These are phyloP conservation scores for Danio rerio DNA, from an alignment of 2,113 vertebrate genomes.

Conservation along the genomic window DNA sequence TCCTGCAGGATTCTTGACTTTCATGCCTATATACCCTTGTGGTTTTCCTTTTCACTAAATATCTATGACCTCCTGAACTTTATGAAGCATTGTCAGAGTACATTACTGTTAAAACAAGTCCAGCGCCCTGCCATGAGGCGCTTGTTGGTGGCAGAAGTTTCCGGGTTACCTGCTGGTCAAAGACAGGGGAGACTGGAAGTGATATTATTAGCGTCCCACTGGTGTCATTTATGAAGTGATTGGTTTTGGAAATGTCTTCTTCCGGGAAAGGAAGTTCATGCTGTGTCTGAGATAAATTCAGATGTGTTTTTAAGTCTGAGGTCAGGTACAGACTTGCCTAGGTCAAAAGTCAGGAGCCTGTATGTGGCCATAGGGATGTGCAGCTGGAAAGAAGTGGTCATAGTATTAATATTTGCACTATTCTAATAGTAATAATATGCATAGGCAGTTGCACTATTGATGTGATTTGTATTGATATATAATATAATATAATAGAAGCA, in stretches of 20 bases:
- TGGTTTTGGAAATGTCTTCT: slow-evolving; percentile 62
- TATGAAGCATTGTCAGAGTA: slow-evolving; percentile 16
- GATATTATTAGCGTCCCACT: slow-evolving; percentile 68
- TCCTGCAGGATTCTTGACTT: background rate
- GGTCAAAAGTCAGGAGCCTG: background rate
- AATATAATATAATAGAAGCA: no score
- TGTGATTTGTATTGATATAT: no score
- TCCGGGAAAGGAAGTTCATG: slow-evolving; percentile 20
- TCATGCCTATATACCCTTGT: background rate
- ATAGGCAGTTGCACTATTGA: background rate
- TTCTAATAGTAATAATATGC: background rate
- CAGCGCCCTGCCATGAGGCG: slow-evolving; percentile 52
- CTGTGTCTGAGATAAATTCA: background rate
- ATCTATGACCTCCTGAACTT: slow-evolving; percentile 44
- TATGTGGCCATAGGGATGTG: background rate
- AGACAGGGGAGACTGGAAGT: slow-evolving; percentile 15
- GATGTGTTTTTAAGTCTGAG: background rate
- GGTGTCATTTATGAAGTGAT: slow-evolving; percentile 72
- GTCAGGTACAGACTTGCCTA: no score
- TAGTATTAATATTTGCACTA: background rate
- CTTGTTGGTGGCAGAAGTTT: slow-evolving; percentile 53
- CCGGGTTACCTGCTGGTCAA: slow-evolving; percentile 3
- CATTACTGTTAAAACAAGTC: slow-evolving; percentile 24
- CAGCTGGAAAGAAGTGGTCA: slow-evolving; percentile 12
- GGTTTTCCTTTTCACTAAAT: slow-evolving; percentile 43